Base-by-base conservation (phyloP, 2,113 vertebrate species). In the Callocephalon fimbriatum region DNA sequence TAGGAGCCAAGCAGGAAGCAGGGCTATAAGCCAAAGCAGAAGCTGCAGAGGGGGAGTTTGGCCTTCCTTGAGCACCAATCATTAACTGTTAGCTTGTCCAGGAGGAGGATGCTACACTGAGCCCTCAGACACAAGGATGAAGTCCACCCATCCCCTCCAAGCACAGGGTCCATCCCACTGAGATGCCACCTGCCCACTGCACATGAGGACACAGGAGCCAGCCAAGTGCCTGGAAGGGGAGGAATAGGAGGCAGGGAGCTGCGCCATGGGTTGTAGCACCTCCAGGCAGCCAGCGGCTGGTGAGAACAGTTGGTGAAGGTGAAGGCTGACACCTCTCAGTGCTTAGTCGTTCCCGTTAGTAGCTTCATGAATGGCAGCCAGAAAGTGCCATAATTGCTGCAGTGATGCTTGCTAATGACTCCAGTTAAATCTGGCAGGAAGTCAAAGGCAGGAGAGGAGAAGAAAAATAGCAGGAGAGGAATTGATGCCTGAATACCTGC, bases 301-400 rank as follows among this genome's bases (percentile, higher is more conserved):
- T 1, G 0, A 37, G 93, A 97, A 67, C 95, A 97, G 97, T 92
- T 97, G 97, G 96, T 61, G 84, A 72, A 95, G 96, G 86, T 91
- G 65, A 61, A 81, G 81, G 75, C 84, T 95, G 96, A 94, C 93
- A 96, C 92, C 86, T 85, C 91, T 71, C 77, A 62, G 81, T 1
- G 32, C 65, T 97, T 94, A 94, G 95, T 93, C 20, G 82, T 82
- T 95, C 95, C 96, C 27, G 14, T 94, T 95, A 90, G 95, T 50
- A 25, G 86, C 88, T 96, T 93, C 85, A 82, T 94, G 91, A 97
- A 83, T 81, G 92, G 75, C 95, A 97, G 97, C 95, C 97, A 97
- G 90, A 84, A 96, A 71, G 78, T 95, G 93, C 91, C 95, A 94
- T 95, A 95, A 97, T 96, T 93, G 92, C 94, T 95, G 94, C 86